Base-by-base conservation (phyloP, 1,140 invertebrate genomes). In the Elysia chlorotica region DNA sequence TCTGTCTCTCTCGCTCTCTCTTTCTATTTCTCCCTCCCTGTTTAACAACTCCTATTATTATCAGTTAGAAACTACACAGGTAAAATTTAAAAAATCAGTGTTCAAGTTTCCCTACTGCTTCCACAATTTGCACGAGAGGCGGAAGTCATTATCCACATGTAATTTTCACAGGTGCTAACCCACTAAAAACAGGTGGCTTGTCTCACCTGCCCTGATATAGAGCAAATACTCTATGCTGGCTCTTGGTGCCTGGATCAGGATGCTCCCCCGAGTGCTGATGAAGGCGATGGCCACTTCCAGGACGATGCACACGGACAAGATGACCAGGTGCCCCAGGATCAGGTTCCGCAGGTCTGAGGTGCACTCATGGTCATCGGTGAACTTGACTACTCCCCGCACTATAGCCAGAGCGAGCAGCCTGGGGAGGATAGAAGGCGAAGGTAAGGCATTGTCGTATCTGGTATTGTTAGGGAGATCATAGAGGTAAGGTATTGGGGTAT, bases 151-250 rank as follows among this genome's bases (percentile, higher is more conserved):
- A n/a, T n/a, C n/a, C n/a, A n/a, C n/a, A n/a, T n/a, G n/a, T n/a
- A n/a, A n/a, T n/a, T n/a, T n/a, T n/a, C n/a, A n/a, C n/a, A n/a
- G n/a, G n/a, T n/a, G n/a, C n/a, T n/a, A n/a, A n/a, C n/a, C n/a
- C n/a, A n/a, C n/a, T n/a, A n/a, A n/a, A n/a, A n/a, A n/a, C n/a
- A n/a, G n/a, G n/a, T n/a, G n/a, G n/a, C n/a, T n/a, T n/a, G n/a
- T n/a, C 91, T 91, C 89, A 96, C 95, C 90, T 54, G 95, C 88
- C 85, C 94, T 90, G 70, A 92, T 84, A 87, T 96, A 96, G 65
- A 96, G 91, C 25, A 96, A 89, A 83, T 94, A 93, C 86, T 94
- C 92, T 89, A 95, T 94, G 71, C 92, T 90, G 54, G 91, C 89
- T 61, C 95, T 88, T 0, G 92, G 92, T 33, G 89, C 88, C 0